Evolutionary conservation across 1,140 invertebrate genomes (phyloP).

Genomic region (Pogonognathellus flavescens): DNA sequence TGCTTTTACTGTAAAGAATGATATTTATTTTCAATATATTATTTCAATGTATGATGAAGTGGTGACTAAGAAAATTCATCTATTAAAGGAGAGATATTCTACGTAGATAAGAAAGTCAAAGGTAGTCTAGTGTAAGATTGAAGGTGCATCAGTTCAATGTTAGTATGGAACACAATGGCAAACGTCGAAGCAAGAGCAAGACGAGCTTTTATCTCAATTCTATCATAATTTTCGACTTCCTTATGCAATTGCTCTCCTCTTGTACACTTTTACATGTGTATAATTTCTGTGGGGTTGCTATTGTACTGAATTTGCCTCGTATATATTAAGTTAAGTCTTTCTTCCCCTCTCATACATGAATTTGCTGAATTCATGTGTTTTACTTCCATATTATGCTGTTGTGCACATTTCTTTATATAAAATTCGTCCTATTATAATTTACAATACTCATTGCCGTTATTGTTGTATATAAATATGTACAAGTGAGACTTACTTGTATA

Average conservation of each 20-base stretch:
- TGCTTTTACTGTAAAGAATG: background rate
- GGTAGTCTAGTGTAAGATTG: background rate
- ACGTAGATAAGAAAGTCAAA: constrained; percentile 3
- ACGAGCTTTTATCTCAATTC: constrained; percentile 19
- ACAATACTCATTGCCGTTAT: too few relatives aligned
- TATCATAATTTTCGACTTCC: constrained; percentile 32
- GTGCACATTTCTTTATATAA: background rate
- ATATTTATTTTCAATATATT: background rate
- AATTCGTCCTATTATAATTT: too few relatives aligned
- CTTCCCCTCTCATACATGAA: background rate
- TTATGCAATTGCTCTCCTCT: constrained; percentile 25
- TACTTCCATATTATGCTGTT: background rate
- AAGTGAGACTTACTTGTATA: too few relatives aligned
- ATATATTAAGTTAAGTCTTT: background rate
- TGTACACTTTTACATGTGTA: constrained; percentile 22
- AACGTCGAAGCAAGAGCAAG: background rate
- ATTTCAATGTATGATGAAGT: too few relatives aligned
- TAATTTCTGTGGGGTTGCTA: background rate
- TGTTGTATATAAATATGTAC: too few relatives aligned
- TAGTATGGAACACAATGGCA: constrained; percentile 1
- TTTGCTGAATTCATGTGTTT: background rate
- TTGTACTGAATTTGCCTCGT: background rate
- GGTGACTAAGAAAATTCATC: too few relatives aligned
- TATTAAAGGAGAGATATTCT: background rate
- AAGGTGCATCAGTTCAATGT: constrained; percentile 43